Evolutionary conservation across 1,140 invertebrate genomes (phyloP), one percentile per base, ranked within the genome.

Genomic region (Pachypeltis micranthus): DNA sequence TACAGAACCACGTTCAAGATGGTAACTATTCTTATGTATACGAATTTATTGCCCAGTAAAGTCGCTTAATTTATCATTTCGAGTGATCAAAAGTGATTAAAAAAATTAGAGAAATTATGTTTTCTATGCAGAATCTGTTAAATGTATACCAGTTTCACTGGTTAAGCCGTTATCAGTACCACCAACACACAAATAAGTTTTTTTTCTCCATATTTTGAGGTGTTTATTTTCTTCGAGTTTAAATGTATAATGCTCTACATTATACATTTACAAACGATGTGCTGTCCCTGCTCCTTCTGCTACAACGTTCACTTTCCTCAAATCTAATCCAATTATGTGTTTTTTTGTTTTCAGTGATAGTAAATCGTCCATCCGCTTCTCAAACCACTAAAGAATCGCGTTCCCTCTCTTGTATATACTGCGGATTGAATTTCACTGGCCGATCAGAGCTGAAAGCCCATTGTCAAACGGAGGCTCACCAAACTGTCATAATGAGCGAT

Each of bases 401-500:
- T 19, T 25, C 57, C 10, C n/a, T 61, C 14, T 63, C 65, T 26
- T 83, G 82, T 70, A 78, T 77, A 27, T 85, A 85, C 69, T 86
- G 84, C 72, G 78, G 81, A 67, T 73, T 85, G 26, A 78, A 74
- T 28, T 85, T 85, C 69, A 70, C 72, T 44, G 76, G 78, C 60
- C 75, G 81, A 63, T 74, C 75, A 39, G 83, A 85, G 64, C 71
- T 86, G 29, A 76, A 80, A 31, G 75, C 76, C 47, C 85, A 86
- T 72, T 85, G 83, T 70, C 78, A 81, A 67, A 81, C 82, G 27
- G 81, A 84, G 69, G 74, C 76, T 47, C 85, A 87, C 70, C 84
- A 84, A 72, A 80, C 79, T 64, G 80, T 81, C 59, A 83, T 86
- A 66, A 86, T 85, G 79, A 83, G 82, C 25, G 84, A 86, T 73